Conservation (phyloP, 2,113 vertebrate genomes). For the Oncorhynchus nerka region DNA sequence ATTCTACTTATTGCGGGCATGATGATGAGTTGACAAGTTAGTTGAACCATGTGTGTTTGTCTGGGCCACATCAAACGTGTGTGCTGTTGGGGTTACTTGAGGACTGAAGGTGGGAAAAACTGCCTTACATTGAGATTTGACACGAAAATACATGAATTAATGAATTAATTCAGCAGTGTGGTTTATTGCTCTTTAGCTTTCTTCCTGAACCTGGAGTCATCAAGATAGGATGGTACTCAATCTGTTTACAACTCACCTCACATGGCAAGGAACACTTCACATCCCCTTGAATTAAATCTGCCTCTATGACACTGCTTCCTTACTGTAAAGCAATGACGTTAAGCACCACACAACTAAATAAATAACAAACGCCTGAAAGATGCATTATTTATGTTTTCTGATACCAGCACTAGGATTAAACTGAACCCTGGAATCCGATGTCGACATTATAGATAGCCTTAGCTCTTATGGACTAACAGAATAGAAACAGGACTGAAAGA, state of each 20-base stretch:
- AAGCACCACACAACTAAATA: background rate
- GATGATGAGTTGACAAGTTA: no score
- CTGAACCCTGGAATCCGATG: background rate
- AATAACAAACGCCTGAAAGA: no score
- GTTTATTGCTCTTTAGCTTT: background rate
- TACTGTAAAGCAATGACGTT: background rate
- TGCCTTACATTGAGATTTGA: no score
- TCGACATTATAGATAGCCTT: background rate
- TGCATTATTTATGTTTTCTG: background rate
- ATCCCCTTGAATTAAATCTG: background rate
- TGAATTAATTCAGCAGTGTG: background rate
- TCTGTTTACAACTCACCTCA: background rate
- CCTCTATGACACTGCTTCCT: background rate
- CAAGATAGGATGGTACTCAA: background rate
- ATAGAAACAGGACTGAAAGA: conserved; percentile 14
- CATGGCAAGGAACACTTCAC: background rate
- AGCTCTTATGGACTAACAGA: conserved; percentile 19
- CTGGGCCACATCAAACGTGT: no score
- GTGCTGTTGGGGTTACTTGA: no score
- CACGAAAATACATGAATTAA: no score
- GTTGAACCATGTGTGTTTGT: no score
- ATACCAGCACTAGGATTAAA: background rate
- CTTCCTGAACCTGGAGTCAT: background rate
- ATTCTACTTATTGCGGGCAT: no score
- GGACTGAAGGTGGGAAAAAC: no score